Evolutionary conservation across 2,113 vertebrate genomes (phyloP).

Genomic region (Centrocercus urophasianus): DNA sequence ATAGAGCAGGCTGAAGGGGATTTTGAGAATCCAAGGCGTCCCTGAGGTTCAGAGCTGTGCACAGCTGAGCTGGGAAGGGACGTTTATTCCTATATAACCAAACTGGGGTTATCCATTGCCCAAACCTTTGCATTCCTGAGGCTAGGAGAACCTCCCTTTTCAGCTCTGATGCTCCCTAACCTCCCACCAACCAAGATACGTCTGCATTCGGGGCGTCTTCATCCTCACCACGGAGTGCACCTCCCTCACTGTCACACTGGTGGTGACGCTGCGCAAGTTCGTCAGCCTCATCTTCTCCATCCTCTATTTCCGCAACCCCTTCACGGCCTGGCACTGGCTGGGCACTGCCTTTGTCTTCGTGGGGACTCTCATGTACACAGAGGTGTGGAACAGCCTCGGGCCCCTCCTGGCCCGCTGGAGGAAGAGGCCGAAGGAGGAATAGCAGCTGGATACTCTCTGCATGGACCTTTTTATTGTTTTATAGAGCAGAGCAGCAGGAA

Average conservation of each 20-base stretch:
- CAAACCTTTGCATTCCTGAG: not conserved
- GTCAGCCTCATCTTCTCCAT: conserved; percentile 98
- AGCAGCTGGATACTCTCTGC: not conserved
- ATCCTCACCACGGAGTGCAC: conserved; percentile 95
- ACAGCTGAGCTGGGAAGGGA: not conserved
- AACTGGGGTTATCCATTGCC: not conserved
- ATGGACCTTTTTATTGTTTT: not conserved
- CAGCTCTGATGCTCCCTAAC: conserved; percentile 46
- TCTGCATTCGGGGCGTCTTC: conserved; percentile 96
- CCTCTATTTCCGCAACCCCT: conserved; percentile 93
- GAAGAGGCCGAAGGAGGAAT: conserved; percentile 77
- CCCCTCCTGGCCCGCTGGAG: conserved; percentile 38
- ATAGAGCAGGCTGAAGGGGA: no score
- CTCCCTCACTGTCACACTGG: conserved; percentile 94
- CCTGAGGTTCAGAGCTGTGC: not conserved
- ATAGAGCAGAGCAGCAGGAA: not conserved
- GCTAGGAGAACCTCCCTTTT: not conserved
- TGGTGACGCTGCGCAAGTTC: conserved; percentile 96
- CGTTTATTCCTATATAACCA: not conserved
- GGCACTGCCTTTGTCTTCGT: conserved; percentile 90
- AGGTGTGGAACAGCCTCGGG: conserved; percentile 85
- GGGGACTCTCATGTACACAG: conserved; percentile 93
- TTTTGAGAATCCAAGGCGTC: not conserved
- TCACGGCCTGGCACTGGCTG: conserved; percentile 95
- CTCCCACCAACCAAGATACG: conserved; percentile 79